Base-by-base conservation (phyloP, 2,113 vertebrate species). In the Labeo rohita region DNA sequence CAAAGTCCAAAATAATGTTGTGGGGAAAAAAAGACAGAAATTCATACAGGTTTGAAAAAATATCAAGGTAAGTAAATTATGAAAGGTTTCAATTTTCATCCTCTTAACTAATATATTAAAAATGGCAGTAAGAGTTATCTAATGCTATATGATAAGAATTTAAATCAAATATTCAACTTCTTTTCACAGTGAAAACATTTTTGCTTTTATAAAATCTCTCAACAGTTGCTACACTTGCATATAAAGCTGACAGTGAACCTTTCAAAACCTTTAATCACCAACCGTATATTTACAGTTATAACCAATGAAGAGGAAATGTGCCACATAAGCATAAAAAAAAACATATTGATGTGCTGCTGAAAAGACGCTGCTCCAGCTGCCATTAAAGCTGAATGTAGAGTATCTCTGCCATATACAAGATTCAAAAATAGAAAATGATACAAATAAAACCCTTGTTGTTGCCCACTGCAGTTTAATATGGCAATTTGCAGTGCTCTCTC, bases 401-500 rank as follows among this genome's bases (percentile, higher is more conserved):
- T 36, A 28, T 84, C 23, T 59, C 68, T 84, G 39, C 56, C 59
- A 59, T n/a, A 52, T 63, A 54, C 39, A 12, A 83, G 75, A 83
- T 83, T 83, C 83, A 76, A 88, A 61, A 75, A 89, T 84, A 84
- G 72, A 86, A 81, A 92, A 90, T 83, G 84, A 90, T 89, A 92
- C 88, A 83, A 88, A 80, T 54, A 87, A n/a, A 86, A 56, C 70
- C 85, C 84, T 88, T 78, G 89, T 86, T 90, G 77, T 84, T 79
- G 79, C 89, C 86, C 76, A 36, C 65, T 86, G 88, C 88, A 85
- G 83, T 88, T 85, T 78, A 56, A 87, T 84, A 87, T 65, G 49
- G 76, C 54, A 74, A 78, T 87, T 88, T 81, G 65, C 80, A 83
- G 47, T 73, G 54, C 61, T 52, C 70, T 56, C 81, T 88, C 50